Conservation (phyloP, 2,797 vertebrate genomes). For the Sebastes kiyomatsui region DNA sequence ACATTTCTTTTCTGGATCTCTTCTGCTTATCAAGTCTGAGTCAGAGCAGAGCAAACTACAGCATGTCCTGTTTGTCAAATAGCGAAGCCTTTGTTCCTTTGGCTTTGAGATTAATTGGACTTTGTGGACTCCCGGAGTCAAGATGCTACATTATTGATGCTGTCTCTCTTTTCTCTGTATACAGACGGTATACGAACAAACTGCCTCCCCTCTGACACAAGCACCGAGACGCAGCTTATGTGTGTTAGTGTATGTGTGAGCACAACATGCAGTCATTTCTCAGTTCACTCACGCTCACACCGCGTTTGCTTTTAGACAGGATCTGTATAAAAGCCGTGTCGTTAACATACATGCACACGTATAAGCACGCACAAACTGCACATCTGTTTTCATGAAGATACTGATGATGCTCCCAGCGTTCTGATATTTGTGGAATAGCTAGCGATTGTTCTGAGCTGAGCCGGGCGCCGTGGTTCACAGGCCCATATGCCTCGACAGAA, state of each 20-base stretch:
- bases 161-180: slow-evolving; percentile 75
- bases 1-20: slow-evolving; percentile 75
- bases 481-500: slow-evolving; percentile 74
- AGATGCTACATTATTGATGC: slow-evolving; percentile 85
- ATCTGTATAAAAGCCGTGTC: slow-evolving; percentile 21
- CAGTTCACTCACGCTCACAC: slow-evolving; percentile 42
- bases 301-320: slow-evolving; percentile 18
- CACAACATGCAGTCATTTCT: slow-evolving; percentile 50
- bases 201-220: slow-evolving; percentile 75
- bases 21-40: slow-evolving; percentile 77
- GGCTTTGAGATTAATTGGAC: slow-evolving; percentile 87
- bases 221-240: slow-evolving; percentile 41
- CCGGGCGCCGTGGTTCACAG: slow-evolving; percentile 48
- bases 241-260: slow-evolving; percentile 28
- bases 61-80: slow-evolving; percentile 85
- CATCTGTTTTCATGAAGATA: slow-evolving; percentile 27
- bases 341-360: slow-evolving; percentile 44
- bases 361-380: slow-evolving; percentile 5
- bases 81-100: slow-evolving; percentile 82
- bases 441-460: slow-evolving; percentile 28
- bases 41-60: slow-evolving; percentile 78
- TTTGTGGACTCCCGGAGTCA: slow-evolving; percentile 82
- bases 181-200: slow-evolving; percentile 76
- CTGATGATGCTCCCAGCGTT: neutral
- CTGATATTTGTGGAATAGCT: slow-evolving; percentile 35